Base-by-base conservation (phyloP, 2,797 vertebrate species). In the Gila robusta region DNA sequence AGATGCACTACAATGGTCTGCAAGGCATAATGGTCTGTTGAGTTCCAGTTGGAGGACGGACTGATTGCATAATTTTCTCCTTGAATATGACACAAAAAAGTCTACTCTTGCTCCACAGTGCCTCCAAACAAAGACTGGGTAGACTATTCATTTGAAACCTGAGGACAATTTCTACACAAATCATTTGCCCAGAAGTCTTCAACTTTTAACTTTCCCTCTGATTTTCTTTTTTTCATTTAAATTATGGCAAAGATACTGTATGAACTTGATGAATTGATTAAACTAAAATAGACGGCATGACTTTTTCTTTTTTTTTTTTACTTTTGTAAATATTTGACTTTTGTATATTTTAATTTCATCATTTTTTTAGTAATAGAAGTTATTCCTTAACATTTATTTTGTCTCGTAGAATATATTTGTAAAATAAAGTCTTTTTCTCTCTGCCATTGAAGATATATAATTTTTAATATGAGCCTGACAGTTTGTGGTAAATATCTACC, bases 321-420 rank as follows among this genome's bases (percentile, higher is more conserved):
- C 11, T n/a, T 35, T 47, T 76, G 71, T 83, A 83, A 66, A 76
- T 83, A 37, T 84, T 56, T 67, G 47, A 84, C 82, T 39, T 54
- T 74, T 73, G 44, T n/a, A 74, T 14, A 10, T 76, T 66, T 83
- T 37, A 70, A 41, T 64, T 44, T 32, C 23, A 12, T 56, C 11
- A 8, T 41, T 74, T 82, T 47, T 82, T 82, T 47, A 49, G 54
- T 7, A 35, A 49, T 66, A 11, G 7, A 82, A 67, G 19, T 62
- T 64, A 64, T 83, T n/a, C 14, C 2, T 52, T 52, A 7, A 67
- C 39, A 17, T 10, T 19, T 17, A 39, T 39, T 67, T 21, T 14
- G 23, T 47, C 4, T 84, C 10, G 10, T 76, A 52, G 2, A 56
- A 47, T 32, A 23, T 35, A n/a, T 74, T 47, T 64, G 56, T 83